A percentile compares a stretch with the other conserved stretches of the same genome.
Evolutionary conservation across 2,888 invertebrate genomes (phyloP).

Genomic region (Ophion ellenae): DNA sequence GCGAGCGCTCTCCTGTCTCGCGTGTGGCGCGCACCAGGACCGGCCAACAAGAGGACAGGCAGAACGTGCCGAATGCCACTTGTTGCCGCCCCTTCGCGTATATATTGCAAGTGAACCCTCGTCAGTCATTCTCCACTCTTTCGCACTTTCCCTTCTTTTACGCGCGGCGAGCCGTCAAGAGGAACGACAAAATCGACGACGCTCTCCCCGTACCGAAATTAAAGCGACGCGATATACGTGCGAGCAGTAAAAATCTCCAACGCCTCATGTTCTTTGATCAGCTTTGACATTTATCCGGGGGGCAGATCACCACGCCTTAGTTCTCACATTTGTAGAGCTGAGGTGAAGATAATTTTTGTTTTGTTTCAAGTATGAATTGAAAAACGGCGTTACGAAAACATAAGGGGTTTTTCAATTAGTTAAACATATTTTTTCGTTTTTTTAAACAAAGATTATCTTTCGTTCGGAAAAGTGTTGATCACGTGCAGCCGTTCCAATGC

Average conservation of each 20-base stretch:
- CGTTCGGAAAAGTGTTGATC: too few relatives aligned
- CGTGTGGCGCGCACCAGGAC: slow-evolving; percentile 49
- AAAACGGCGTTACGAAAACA: too few relatives aligned
- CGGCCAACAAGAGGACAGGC: slow-evolving; percentile 63
- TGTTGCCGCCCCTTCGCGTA: slow-evolving; percentile 77
- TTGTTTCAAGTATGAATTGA: too few relatives aligned
- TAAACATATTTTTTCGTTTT: too few relatives aligned
- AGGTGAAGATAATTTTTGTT: neutral
- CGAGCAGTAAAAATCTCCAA: neutral
- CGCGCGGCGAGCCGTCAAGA: slow-evolving; percentile 28
- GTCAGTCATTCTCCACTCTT: slow-evolving; percentile 73
- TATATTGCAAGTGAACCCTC: slow-evolving; percentile 68
- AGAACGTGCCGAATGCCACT: slow-evolving; percentile 78
- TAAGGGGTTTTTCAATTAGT: too few relatives aligned
- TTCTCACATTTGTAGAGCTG: neutral
- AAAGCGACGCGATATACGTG: neutral
- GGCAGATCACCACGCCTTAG: neutral
- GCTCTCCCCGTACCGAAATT: slow-evolving; percentile 18
- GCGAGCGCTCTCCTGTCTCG: slow-evolving; percentile 26
- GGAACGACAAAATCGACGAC: slow-evolving; percentile 65
- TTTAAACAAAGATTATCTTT: too few relatives aligned
- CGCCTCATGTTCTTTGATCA: neutral
- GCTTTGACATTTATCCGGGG: neutral
- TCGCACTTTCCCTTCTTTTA: slow-evolving; percentile 52
- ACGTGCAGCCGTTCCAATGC: too few relatives aligned